Evolutionary conservation across 2,888 invertebrate genomes (phyloP).

Genomic region (Hylaea fasciaria): DNA sequence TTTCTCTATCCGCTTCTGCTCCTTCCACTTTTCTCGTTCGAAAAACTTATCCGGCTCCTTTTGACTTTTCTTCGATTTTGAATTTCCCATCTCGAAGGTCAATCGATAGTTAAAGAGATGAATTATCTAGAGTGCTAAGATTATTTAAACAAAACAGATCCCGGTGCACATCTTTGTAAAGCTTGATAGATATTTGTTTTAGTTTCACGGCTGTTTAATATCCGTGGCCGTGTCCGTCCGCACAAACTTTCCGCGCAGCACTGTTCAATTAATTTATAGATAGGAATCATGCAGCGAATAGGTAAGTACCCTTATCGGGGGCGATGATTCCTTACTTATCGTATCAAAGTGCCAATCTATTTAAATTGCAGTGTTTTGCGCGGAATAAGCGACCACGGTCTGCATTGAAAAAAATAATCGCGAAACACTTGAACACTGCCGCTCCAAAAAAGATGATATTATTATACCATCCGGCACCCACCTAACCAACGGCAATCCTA

Average conservation of each 20-base stretch:
- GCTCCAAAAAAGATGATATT: slow-evolving; percentile 17
- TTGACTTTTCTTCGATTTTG: slow-evolving; percentile 69
- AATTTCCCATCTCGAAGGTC: slow-evolving; percentile 69
- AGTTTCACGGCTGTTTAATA: slow-evolving; percentile 1
- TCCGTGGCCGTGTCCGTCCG: slow-evolving; percentile 43
- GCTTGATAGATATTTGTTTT: slow-evolving; percentile 12
- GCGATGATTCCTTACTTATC: slow-evolving; percentile 60
- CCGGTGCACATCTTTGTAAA: slow-evolving; percentile 43
- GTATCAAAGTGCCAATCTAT: slow-evolving; percentile 45
- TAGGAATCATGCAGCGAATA: slow-evolving; percentile 54
- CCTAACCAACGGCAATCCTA: slow-evolving; percentile 51
- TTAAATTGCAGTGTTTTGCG: slow-evolving; percentile 59
- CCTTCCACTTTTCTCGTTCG: slow-evolving; percentile 71
- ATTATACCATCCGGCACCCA: slow-evolving; percentile 15
- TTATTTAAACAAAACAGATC: slow-evolving; percentile 6
- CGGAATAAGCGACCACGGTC: slow-evolving; percentile 37
- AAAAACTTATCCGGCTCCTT: slow-evolving; percentile 77
- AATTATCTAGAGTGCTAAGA: not conserved
- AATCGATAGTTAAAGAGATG: not conserved
- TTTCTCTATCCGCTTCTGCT: slow-evolving; percentile 65
- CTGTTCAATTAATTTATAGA: slow-evolving; percentile 58
- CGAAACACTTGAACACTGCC: slow-evolving; percentile 5
- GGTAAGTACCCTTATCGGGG: slow-evolving; percentile 61
- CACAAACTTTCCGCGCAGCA: slow-evolving; percentile 53
- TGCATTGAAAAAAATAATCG: slow-evolving; percentile 27